Evolutionary conservation across 2,888 invertebrate genomes (phyloP), one percentile per base, ranked within the genome.

Genomic region (Fragum fragum): DNA sequence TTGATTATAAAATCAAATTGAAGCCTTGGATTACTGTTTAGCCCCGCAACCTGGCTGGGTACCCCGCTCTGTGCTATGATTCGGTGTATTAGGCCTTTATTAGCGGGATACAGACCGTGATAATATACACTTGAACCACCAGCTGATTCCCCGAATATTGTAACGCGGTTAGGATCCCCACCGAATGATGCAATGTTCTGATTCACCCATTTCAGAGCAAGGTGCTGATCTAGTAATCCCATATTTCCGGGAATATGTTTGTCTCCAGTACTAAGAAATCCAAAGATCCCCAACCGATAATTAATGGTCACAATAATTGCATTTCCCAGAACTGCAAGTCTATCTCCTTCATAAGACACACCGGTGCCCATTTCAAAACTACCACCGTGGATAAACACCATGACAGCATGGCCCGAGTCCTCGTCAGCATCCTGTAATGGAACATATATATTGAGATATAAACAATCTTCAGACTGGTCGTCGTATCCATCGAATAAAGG

Each of bases 131-230:
- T 75, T 11, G 82, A 80, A 1, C 83, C 86, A 5, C 90, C 89
- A 18, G 89, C 89, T 69, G 88, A 88, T 76, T 89, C 88, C 11
- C 89, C 89, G 26, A 79, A 83, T 28, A 89, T 66, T 0, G 89
- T 87, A 5, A 89, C 79, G 7, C 74, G 69, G n/a, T 73, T 26
- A 0, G 68, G 70, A 59, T 89, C 88, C 0, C 87, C 87, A 63
- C 83, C 83, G 36, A 89, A 88, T 5, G 71, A 29, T 0, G 36
- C 57, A 28, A 86, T 86, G 61, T 89, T 83, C 32, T 79, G 73
- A 66, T 82, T 77, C 14, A 88, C 81, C 88, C 88, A 89, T 52
- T 81, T 32, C 23, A 89, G 61, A 14, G 87, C 89, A 32, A 73
- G 18, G 14, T 85, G 80, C 52, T 88, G 87, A 69, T 89, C 89